These are phyloP conservation scores for Dromococcyx pavoninus DNA, from an alignment of 2,797 vertebrate species.

Conservation along the genomic window DNA sequence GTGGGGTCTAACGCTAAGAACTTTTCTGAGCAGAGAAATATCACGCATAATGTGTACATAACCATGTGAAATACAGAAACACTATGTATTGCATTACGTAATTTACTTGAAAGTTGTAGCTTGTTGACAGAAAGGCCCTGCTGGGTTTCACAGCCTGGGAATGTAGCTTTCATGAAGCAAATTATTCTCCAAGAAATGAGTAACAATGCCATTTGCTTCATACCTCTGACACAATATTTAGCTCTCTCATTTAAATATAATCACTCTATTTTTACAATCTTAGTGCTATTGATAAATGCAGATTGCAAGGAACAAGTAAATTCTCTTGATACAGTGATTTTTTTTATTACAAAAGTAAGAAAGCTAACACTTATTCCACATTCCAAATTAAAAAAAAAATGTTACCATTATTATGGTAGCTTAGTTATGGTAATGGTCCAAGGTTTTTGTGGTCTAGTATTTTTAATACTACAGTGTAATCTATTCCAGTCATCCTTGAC, in stretches of 20 bases:
- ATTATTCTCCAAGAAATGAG: conserved; percentile 62
- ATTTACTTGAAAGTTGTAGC: conserved; percentile 71
- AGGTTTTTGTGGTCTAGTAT: conserved; percentile 28
- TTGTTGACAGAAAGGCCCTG: conserved; percentile 69
- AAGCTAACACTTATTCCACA: neutral
- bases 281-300: conserved; percentile 68
- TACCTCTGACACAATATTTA: conserved; percentile 78
- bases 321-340: conserved; percentile 18
- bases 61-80: conserved; percentile 55
- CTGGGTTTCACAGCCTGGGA: conserved; percentile 59
- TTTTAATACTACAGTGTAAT: conserved; percentile 39
- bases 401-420: neutral
- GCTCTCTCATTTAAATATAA: conserved; percentile 70
- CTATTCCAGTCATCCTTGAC: conserved; percentile 29
- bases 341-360: neutral
- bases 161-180: conserved; percentile 65
- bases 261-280: conserved; percentile 70
- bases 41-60: neutral
- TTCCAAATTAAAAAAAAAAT: neutral
- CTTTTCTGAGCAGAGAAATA: neutral
- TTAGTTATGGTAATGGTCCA: neutral
- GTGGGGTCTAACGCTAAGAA: conserved; percentile 29
- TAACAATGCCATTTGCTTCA: conserved; percentile 63
- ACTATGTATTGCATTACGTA: conserved; percentile 48
- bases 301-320: conserved; percentile 56